These are phyloP conservation scores for Mesembrinibis cayennensis DNA, from an alignment of 2,113 vertebrate genomes.

Conservation along the genomic window DNA sequence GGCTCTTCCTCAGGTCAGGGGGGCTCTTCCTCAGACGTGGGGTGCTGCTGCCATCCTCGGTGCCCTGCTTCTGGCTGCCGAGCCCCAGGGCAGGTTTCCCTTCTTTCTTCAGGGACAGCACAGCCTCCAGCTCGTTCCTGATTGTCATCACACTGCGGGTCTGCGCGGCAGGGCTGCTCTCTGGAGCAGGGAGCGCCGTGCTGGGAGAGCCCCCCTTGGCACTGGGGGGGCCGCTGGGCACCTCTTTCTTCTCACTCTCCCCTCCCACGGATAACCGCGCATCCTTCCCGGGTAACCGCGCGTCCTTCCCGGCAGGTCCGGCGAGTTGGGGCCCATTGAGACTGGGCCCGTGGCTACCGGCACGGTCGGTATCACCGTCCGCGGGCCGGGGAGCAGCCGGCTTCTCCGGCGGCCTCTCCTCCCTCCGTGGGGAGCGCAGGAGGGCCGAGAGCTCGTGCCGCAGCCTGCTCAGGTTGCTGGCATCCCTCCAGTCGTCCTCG, in stretches of 20 bases:
- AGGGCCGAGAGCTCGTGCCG: slow-evolving; percentile 70
- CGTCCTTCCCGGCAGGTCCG: neutral
- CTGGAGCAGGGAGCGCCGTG: neutral
- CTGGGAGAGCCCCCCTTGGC: neutral
- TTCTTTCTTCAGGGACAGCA: slow-evolving; percentile 69
- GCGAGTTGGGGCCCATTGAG: neutral
- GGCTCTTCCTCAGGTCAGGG: neutral
- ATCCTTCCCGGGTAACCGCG: neutral
- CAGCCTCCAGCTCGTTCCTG: slow-evolving; percentile 74
- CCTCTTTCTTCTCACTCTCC: slow-evolving; percentile 11
- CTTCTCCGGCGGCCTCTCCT: neutral
- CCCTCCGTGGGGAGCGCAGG: slow-evolving; percentile 53
- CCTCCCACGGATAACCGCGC: accelerated
- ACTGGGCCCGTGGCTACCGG: neutral
- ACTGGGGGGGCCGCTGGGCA: neutral
- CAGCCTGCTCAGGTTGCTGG: slow-evolving; percentile 67
- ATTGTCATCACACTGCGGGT: slow-evolving; percentile 66
- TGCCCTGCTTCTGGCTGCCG: slow-evolving; percentile 44
- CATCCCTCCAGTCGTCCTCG: slow-evolving; percentile 66
- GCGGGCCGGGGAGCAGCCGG: accelerated
- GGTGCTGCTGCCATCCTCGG: slow-evolving; percentile 7
- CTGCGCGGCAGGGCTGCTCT: neutral
- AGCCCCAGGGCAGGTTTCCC: neutral
- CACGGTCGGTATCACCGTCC: accelerated
- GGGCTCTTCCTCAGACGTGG: neutral